A percentile compares a stretch with the other conserved stretches of the same genome.
These are phyloP conservation scores for Aleiodes sp. DNA, from an alignment of 1,140 invertebrate genomes.

Conservation along the genomic window DNA sequence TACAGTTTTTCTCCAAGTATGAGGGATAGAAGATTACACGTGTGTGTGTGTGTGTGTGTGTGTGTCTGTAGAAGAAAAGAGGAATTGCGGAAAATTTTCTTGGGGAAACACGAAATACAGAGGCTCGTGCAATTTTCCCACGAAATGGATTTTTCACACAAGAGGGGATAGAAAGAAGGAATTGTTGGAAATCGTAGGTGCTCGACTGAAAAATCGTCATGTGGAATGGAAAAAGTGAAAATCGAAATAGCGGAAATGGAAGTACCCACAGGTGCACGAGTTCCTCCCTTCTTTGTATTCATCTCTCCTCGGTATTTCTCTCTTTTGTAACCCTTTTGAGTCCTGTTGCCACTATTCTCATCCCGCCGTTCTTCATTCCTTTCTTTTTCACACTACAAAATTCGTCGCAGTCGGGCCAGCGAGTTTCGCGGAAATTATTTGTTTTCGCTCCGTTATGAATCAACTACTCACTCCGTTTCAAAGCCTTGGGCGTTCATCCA, in stretches of 20 bases:
- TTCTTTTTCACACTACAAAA: neutral
- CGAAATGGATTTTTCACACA: constrained; percentile 14
- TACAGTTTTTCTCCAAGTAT: constrained; percentile 15
- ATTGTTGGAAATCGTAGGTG: constrained; percentile 15
- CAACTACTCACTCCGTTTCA: neutral
- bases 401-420: neutral
- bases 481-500: neutral
- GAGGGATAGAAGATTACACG: neutral
- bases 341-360: neutral
- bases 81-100: neutral
- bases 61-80: neutral
- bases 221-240: constrained; percentile 1
- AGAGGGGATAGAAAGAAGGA: constrained; percentile 15
- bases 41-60: neutral
- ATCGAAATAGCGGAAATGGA: constrained; percentile 20
- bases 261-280: constrained; percentile 16
- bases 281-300: neutral
- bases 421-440: neutral
- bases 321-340: constrained; percentile 8
- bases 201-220: constrained; percentile 21
- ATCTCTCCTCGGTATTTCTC: neutral
- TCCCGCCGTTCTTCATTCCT: neutral
- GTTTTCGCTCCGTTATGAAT: constrained; percentile 1
- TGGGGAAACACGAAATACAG: constrained; percentile 6
- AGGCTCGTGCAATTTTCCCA: neutral